phyloP scores from a whole-genome alignment of 1,140 invertebrate species.

The Trichonephila inaurata region DNA sequence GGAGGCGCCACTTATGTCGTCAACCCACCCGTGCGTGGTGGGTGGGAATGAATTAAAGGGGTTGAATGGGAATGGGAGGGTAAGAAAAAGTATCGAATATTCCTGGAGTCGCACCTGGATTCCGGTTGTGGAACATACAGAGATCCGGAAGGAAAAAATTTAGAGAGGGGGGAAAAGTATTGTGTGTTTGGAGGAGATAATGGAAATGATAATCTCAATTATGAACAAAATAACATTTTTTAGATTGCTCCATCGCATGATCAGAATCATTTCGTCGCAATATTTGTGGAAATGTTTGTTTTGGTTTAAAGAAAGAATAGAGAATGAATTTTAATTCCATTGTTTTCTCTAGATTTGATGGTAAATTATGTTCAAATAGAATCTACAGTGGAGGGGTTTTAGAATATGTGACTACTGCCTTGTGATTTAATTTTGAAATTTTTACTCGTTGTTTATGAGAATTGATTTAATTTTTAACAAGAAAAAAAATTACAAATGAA shows the following conservation, averaged over 20 bases:
- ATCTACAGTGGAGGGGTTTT: background rate
- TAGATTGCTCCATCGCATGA: conserved; percentile 16
- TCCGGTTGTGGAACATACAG: background rate
- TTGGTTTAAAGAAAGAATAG: background rate
- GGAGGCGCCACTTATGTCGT: conserved; percentile 23
- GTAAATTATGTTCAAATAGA: too few species aligned
- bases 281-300: background rate
- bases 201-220: conserved; percentile 33
- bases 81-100: conserved; percentile 21
- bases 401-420: background rate
- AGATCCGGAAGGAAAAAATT: background rate
- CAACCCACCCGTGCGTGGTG: background rate
- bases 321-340: background rate
- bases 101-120: conserved; percentile 45
- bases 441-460: too few species aligned
- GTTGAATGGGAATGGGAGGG: background rate
- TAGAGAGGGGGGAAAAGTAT: too few species aligned
- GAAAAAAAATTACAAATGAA: too few species aligned
- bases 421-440: background rate
- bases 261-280: background rate
- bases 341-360: background rate
- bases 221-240: background rate
- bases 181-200: background rate
- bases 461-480: too few species aligned
- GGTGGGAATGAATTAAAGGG: conserved; percentile 3